phyloP scores from a whole-genome alignment of 2,113 vertebrate genomes.

The Alaudala cheleensis region DNA sequence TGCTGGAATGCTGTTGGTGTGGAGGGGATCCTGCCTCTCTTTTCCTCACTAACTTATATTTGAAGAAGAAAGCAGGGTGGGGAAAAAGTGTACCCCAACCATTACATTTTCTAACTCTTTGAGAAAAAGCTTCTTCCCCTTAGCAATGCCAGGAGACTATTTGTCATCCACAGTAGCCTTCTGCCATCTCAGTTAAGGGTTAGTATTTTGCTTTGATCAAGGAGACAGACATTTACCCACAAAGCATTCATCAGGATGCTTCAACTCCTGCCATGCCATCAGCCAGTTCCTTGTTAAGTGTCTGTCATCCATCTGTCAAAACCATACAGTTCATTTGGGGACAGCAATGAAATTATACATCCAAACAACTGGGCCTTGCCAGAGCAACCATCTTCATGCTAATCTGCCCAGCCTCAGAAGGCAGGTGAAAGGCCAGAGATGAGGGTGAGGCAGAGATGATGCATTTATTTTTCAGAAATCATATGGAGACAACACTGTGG shows the following conservation, averaged over 20 bases:
- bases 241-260: background rate
- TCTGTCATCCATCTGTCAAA: background rate
- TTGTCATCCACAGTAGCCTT: background rate
- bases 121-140: background rate
- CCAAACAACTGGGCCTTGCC: background rate
- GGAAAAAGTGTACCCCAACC: background rate
- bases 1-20: background rate
- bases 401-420: background rate
- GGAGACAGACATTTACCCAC: background rate
- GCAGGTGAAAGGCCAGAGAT: background rate
- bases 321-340: background rate
- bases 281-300: background rate
- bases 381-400: background rate
- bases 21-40: background rate
- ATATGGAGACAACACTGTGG: background rate
- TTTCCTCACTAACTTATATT: background rate
- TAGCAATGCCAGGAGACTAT: background rate
- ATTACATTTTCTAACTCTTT: background rate
- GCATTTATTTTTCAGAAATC: background rate
- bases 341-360: background rate
- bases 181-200: background rate
- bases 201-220: background rate
- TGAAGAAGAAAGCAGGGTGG: background rate
- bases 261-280: background rate
- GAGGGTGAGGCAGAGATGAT: background rate